phyloP scores from a whole-genome alignment of 1,140 invertebrate genomes.

The Bombus difficillimus region DNA sequence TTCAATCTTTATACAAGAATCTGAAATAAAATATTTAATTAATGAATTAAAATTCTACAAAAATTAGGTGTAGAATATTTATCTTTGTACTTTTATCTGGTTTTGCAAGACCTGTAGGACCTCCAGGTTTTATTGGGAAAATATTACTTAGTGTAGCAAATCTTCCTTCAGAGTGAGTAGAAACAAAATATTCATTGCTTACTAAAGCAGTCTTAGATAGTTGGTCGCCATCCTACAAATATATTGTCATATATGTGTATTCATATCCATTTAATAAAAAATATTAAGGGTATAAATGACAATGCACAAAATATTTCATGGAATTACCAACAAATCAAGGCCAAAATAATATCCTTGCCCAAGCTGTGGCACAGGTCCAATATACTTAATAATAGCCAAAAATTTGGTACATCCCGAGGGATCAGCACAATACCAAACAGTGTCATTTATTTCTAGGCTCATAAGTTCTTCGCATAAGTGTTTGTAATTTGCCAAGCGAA shows the following conservation, averaged over 20 bases:
- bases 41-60: conserved; percentile 14
- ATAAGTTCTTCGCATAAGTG: conserved; percentile 79
- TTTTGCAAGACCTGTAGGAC: conserved; percentile 59
- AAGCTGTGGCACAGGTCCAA: conserved; percentile 82
- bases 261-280: neutral
- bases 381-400: conserved; percentile 81
- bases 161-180: conserved; percentile 59
- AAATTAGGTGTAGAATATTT: conserved; percentile 16
- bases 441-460: conserved; percentile 73
- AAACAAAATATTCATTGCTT: conserved; percentile 62
- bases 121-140: conserved; percentile 63
- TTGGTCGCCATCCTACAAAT: conserved; percentile 64
- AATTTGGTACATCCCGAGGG: conserved; percentile 53
- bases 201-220: conserved; percentile 50
- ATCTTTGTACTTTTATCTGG: conserved; percentile 71
- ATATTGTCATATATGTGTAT: neutral
- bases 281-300: neutral
- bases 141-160: conserved; percentile 70
- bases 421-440: conserved; percentile 68
- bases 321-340: conserved; percentile 84
- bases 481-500: conserved; percentile 80
- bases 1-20: conserved; percentile 47
- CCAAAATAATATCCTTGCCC: conserved; percentile 84
- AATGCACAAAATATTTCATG: conserved; percentile 4
- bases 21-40: conserved; percentile 44